Evolutionary conservation across 2,113 vertebrate genomes (phyloP), one percentile per base, ranked within the genome.

Genomic region (Lepus americanus): DNA sequence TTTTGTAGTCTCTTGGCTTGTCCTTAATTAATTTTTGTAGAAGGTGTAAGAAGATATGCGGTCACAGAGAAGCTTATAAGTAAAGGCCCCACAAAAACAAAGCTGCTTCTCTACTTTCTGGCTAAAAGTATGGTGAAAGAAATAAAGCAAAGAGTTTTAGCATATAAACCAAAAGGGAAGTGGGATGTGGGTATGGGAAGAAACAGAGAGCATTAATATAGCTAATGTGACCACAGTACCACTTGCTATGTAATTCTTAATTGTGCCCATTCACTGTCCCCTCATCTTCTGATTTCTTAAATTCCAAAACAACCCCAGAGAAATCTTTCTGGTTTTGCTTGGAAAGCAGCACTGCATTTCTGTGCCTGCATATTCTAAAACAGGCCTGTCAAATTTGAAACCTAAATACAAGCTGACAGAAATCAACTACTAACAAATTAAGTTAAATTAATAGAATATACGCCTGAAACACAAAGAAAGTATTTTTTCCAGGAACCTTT

Each of bases 401-500:
- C 77, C 66, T 83, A 94, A 95, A 95, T 86, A n/a, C 36, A 94
- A 94, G 29, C 72, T 89, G 94, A 94, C 82, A 94, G 91, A 93
- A 95, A 89, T 95, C 82, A 95, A 72, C 96, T 96, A 96, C 94
- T 88, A 95, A 91, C 89, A 89, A 96, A 96, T 97, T 95, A 94
- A 96, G 88, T 94, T 94, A 88, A 85, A 92, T 96, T 96, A 96
- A 97, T 94, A 89, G 84, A 84, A n/a, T 86, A 83, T 74, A 94
- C 25, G n/a, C 70, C 86, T 95, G 55, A 90, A 92, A 89, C 93
- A 84, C 44, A 90, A 51, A 49, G 64, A 76, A 90, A 92, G 55
- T 16, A 87, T 7, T 0, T 5, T 74, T n/a, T n/a, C 25, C 36
- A 51, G 39, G 7, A 78, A 44, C 69, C 36, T 87, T 73, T 87